phyloP scores from a whole-genome alignment of 2,888 invertebrate species.

The Ptilodon capucinus region DNA sequence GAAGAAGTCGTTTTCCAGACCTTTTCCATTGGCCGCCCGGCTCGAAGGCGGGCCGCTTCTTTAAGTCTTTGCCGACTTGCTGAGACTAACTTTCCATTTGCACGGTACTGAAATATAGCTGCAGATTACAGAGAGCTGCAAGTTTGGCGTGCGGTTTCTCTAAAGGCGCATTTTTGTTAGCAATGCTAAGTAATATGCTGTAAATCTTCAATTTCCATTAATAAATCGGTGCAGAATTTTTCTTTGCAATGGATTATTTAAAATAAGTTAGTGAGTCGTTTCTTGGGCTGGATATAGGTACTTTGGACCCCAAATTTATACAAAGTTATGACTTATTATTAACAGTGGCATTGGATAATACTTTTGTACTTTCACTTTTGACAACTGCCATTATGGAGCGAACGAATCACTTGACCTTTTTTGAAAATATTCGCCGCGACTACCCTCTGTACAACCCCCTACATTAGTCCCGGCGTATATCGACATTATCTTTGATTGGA shows the following conservation, averaged over 20 bases:
- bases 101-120: slow-evolving; percentile 78
- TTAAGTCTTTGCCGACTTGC: slow-evolving; percentile 67
- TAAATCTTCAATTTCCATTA: slow-evolving; percentile 43
- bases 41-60: slow-evolving; percentile 69
- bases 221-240: slow-evolving; percentile 20
- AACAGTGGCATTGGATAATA: too few species aligned
- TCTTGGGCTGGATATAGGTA: not conserved
- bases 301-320: too few species aligned
- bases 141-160: slow-evolving; percentile 71
- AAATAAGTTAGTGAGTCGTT: not conserved
- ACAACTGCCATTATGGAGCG: too few species aligned
- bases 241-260: not conserved
- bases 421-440: too few species aligned
- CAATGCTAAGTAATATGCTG: slow-evolving; percentile 43
- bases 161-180: slow-evolving; percentile 58
- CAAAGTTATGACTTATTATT: too few species aligned
- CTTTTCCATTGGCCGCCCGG: slow-evolving; percentile 77
- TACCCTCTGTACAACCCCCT: too few species aligned
- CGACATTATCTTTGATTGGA: too few species aligned
- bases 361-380: too few species aligned
- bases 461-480: too few species aligned
- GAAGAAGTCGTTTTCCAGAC: slow-evolving; percentile 78
- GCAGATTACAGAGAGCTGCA: slow-evolving; percentile 72
- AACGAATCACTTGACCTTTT: too few species aligned
- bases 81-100: slow-evolving; percentile 80